Base-by-base conservation (phyloP, 2,797 vertebrate species). In the Apogon hyalosoma region DNA sequence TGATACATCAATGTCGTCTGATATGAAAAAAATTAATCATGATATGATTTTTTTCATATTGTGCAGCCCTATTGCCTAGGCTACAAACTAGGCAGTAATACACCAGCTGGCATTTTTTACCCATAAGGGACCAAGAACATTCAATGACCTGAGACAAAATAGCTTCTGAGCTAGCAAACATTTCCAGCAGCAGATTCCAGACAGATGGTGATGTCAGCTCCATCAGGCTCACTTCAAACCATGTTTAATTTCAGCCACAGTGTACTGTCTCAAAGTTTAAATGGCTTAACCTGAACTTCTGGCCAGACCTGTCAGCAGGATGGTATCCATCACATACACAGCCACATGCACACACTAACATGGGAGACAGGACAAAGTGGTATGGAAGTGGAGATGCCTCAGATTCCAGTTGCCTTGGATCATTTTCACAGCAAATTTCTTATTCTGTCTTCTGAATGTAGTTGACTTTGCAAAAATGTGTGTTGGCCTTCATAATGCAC, bases 141-240 rank as follows among this genome's bases (percentile, higher is more conserved):
- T 73, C 58, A 75, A 11, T 77, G 82, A 81, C 71, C 73, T 59
- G 71, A 71, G 51, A 60, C 49, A 49, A 61, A 72, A 74, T 52
- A 21, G 69, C 52, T 52, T 66, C 48, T 56, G 33, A 59, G 50
- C 21, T 18, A 24, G 43, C 7, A 43, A 40, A 66, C 45, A 73
- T 47, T 68, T 64, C 63, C 48, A 64, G 72, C 48, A 60, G 48
- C 52, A 16, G 48, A 80, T 66, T 70, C 46, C 16, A 74, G 42
- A 58, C 83, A 85, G 80, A 82, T 79, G 84, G 65, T 9, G 42
- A 6, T 42, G 54, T 77, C 50, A 43, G 75, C 69, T 56, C 54
- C 64, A 79, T 82, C 76, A 63, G 52, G 39, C 62, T 55, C 21
- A 24, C 63, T 84, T 80, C 51, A 78, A 78, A 84, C 78, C 63